phyloP scores from a whole-genome alignment of 2,888 invertebrate species.

The Lycocerus yunnanus region DNA sequence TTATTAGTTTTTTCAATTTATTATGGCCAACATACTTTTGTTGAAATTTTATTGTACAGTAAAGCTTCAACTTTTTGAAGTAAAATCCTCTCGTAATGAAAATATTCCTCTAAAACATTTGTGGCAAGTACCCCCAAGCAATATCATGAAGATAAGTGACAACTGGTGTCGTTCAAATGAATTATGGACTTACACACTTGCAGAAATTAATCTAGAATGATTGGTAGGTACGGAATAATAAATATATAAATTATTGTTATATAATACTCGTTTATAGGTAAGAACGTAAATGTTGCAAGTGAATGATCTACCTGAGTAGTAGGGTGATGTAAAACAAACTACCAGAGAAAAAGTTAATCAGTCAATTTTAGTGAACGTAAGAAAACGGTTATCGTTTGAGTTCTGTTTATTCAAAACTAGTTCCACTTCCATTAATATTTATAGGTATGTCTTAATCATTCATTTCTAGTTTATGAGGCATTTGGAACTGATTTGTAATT shows the following conservation, averaged over 20 bases:
- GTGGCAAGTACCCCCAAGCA: too few species aligned
- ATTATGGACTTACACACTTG: background rate
- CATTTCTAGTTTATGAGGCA: background rate
- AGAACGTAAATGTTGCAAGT: background rate
- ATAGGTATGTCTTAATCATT: background rate
- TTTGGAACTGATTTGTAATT: background rate
- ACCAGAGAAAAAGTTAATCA: background rate
- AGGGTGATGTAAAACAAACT: background rate
- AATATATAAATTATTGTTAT: background rate
- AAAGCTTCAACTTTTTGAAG: too few species aligned
- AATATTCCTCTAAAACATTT: too few species aligned
- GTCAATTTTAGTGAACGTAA: background rate
- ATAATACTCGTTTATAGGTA: background rate
- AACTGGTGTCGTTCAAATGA: too few species aligned
- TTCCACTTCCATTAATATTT: background rate
- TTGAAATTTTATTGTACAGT: too few species aligned
- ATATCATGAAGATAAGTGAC: too few species aligned
- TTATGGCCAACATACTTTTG: too few species aligned
- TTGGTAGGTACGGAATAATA: background rate
- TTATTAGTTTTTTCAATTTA: too few species aligned
- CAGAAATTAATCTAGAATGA: background rate
- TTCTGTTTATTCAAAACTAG: background rate
- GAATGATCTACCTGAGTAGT: background rate
- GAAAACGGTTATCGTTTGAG: background rate
- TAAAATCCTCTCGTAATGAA: too few species aligned